phyloP scores from a whole-genome alignment of 1,140 invertebrate genomes.

The Neodiprion fabricii region DNA sequence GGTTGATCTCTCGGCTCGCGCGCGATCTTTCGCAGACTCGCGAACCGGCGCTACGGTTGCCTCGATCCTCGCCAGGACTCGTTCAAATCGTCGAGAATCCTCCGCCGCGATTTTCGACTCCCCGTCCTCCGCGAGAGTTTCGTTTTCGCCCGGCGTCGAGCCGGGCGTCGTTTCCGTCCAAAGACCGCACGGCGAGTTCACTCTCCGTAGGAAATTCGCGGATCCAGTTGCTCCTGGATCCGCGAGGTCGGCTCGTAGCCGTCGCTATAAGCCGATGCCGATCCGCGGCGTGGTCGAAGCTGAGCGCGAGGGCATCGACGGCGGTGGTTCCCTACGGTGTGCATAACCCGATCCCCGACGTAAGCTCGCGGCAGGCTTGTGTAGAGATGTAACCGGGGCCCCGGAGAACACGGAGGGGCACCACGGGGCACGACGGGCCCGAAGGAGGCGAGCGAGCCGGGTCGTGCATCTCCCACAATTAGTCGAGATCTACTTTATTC shows the following conservation, averaged over 20 bases:
- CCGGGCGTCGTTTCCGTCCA: not conserved
- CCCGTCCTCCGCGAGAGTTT: not conserved
- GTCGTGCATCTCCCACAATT: slow-evolving; percentile 62
- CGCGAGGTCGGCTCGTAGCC: not conserved
- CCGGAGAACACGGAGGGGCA: slow-evolving; percentile 17
- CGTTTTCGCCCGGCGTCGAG: not conserved
- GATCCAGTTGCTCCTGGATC: not conserved
- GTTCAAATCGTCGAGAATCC: not conserved
- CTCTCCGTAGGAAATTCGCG: not conserved
- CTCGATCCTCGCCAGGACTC: not conserved
- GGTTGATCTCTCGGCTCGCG: slow-evolving; percentile 49
- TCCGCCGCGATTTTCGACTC: no score
- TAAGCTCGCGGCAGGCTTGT: not conserved
- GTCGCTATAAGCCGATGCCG: not conserved
- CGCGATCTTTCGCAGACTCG: not conserved
- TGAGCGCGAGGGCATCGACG: no score
- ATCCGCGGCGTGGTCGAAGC: not conserved
- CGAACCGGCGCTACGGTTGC: not conserved
- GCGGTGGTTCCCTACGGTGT: slow-evolving; percentile 27
- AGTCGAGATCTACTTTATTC: slow-evolving; percentile 61
- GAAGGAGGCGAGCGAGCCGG: slow-evolving; percentile 38
- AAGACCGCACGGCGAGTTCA: not conserved
- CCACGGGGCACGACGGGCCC: slow-evolving; percentile 23
- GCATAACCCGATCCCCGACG: slow-evolving; percentile 43
- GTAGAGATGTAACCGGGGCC: not conserved